Evolutionary conservation across 2,797 vertebrate species (phyloP).

Genomic region (Chrosomus eos): DNA sequence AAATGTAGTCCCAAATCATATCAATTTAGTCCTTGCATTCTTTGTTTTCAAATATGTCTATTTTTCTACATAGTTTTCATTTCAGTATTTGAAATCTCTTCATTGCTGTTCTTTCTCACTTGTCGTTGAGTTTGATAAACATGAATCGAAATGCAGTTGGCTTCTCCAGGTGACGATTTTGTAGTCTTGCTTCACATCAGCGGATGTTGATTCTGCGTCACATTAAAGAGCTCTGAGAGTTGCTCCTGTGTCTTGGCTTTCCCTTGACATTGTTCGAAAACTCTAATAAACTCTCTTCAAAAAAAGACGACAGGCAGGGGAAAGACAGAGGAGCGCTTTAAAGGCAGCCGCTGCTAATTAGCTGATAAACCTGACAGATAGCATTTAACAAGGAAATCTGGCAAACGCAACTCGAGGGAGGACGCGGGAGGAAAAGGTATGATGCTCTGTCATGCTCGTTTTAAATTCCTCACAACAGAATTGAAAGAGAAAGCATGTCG

Average conservation of each 20-base stretch:
- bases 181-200: conserved; percentile 10
- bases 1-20: not conserved
- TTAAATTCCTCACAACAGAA: conserved; percentile 68
- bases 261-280: conserved; percentile 20
- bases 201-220: conserved; percentile 11
- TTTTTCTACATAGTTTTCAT: not conserved
- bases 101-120: not conserved
- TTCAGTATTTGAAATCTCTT: not conserved
- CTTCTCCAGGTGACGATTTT: conserved; percentile 27
- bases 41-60: not conserved
- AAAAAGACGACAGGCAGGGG: conserved; percentile 1
- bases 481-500: conserved; percentile 62
- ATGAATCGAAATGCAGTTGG: not conserved
- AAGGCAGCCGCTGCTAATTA: conserved; percentile 73
- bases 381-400: conserved; percentile 73
- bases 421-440: conserved; percentile 60
- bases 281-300: conserved; percentile 14
- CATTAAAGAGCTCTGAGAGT: conserved; percentile 24
- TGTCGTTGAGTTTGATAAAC: not conserved
- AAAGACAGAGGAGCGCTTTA: conserved; percentile 45
- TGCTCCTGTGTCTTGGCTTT: conserved; percentile 8
- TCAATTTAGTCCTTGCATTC: not conserved
- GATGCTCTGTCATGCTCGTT: conserved; percentile 65
- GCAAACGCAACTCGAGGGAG: conserved; percentile 63
- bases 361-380: conserved; percentile 71